Base-by-base conservation (phyloP, 2,888 invertebrate genomes). In the Sylvicola fuscatus region DNA sequence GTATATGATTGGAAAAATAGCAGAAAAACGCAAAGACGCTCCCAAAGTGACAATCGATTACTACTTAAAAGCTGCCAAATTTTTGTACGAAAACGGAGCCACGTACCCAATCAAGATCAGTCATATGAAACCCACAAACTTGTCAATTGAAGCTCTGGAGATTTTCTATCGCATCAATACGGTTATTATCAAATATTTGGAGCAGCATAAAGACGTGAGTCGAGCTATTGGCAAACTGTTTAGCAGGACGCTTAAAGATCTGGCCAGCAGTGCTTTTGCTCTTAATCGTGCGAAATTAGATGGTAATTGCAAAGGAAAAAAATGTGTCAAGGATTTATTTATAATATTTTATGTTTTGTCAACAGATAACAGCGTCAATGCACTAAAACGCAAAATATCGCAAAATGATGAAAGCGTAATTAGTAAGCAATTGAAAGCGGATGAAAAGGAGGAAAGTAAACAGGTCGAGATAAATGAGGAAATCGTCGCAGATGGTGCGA, bases 1-100 rank as follows among this genome's bases (percentile, higher is more conserved):
- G 54, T 93, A 92, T 51, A 89, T 93, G 81, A 62, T 93, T n/a
- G 93, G 89, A 0, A 95, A 95, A 68, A 79, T 92, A 36, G 72
- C 80, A 0, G 92, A 93, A 54, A 95, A 93, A 51, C 69, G 72
- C 39, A 74, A 75, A 43, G 72, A 74, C 42, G 69, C 75, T 38
- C 79, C 84, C 0, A 65, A 68, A 11, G 62, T 72, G 15, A 86
- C 76, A 56, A 61, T 92, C 32, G 69, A 75, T 43, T 78, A 82
- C 60, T 93, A 90, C 41, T 40, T 58, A 35, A 45, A 77, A 68
- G 82, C 89, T 3, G 71, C 76, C 12, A 29, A 74, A 47, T 70
- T 76, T 49, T 62, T 92, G 12, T 70, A 78, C 46, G 75, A 82
- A 55, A 77, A 78, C 43, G 72, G 72, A 41, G 89, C 89, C 1